These are phyloP conservation scores for Dryadula phaetusa DNA, from an alignment of 2,888 invertebrate genomes.

Conservation along the genomic window DNA sequence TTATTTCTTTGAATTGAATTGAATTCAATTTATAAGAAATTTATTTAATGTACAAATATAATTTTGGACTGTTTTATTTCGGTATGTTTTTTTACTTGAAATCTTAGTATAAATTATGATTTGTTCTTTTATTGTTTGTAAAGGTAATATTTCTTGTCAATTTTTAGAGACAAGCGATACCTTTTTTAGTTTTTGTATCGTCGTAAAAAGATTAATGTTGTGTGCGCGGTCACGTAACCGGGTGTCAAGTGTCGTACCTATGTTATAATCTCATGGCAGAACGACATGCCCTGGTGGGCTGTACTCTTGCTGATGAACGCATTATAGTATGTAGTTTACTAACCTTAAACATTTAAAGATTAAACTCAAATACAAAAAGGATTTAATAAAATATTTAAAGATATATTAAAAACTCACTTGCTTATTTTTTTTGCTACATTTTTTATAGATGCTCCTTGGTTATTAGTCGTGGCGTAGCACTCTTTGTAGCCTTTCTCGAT, in stretches of 20 bases:
- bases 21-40: background rate
- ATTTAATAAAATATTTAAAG: no score
- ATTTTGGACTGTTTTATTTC: background rate
- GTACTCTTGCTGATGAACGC: background rate
- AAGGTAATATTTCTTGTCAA: constrained; percentile 3
- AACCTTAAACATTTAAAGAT: background rate
- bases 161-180: background rate
- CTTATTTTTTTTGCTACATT: no score
- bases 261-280: constrained; percentile 14
- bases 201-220: constrained; percentile 31
- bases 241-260: constrained; percentile 32
- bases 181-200: constrained; percentile 16
- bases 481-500: no score
- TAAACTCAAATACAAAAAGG: background rate
- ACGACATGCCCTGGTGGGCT: constrained; percentile 5
- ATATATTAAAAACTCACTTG: no score
- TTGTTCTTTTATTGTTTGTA: background rate
- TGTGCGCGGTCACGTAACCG: constrained; percentile 33
- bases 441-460: no score
- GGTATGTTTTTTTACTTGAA: background rate
- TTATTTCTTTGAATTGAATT: no score
- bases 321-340: background rate
- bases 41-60: background rate
- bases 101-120: background rate
- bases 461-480: no score